A percentile compares a stretch with the other conserved stretches of the same genome.
These are phyloP conservation scores for Hippocampus kuda DNA, from an alignment of 2,797 vertebrate species.

Conservation along the genomic window DNA sequence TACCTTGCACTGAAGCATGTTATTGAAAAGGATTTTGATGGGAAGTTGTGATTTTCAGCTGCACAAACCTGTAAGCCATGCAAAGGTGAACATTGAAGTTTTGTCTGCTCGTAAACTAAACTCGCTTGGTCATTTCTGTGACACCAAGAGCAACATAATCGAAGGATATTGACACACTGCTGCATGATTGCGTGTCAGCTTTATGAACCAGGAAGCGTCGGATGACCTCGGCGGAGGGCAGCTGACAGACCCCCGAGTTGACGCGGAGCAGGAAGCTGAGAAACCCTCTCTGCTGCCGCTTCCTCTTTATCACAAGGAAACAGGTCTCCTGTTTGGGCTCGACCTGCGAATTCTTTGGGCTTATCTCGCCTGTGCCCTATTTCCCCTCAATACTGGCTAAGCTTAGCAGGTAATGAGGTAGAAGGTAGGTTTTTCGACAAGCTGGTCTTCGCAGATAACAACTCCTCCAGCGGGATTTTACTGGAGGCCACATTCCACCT, in stretches of 20 bases:
- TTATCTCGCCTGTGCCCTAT: constrained; percentile 58
- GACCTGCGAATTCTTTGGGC: constrained; percentile 55
- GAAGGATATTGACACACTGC: constrained; percentile 16
- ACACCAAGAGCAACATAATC: constrained; percentile 8
- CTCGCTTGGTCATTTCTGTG: background rate
- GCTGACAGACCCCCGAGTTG: constrained; percentile 39
- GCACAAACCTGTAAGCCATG: too few species aligned
- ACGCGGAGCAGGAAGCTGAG: constrained; percentile 49
- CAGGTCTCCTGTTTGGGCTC: constrained; percentile 60
- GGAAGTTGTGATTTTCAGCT: too few species aligned
- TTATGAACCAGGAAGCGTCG: constrained; percentile 35
- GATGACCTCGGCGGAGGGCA: constrained; percentile 43
- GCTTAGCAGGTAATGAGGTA: constrained; percentile 59
- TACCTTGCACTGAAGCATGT: too few species aligned
- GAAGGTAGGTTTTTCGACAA: constrained; percentile 58
- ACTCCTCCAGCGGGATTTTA: constrained; percentile 31
- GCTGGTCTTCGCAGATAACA: constrained; percentile 57
- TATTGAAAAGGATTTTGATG: too few species aligned
- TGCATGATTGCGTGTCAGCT: constrained; percentile 26
- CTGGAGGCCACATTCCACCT: constrained; percentile 28
- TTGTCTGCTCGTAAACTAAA: background rate
- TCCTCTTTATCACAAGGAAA: constrained; percentile 69
- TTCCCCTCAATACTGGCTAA: constrained; percentile 53
- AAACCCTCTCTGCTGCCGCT: constrained; percentile 36
- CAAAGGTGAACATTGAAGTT: too few species aligned